These are phyloP conservation scores for Allochrocebus solatus DNA, from an alignment of 2,797 vertebrate genomes.

Conservation along the genomic window DNA sequence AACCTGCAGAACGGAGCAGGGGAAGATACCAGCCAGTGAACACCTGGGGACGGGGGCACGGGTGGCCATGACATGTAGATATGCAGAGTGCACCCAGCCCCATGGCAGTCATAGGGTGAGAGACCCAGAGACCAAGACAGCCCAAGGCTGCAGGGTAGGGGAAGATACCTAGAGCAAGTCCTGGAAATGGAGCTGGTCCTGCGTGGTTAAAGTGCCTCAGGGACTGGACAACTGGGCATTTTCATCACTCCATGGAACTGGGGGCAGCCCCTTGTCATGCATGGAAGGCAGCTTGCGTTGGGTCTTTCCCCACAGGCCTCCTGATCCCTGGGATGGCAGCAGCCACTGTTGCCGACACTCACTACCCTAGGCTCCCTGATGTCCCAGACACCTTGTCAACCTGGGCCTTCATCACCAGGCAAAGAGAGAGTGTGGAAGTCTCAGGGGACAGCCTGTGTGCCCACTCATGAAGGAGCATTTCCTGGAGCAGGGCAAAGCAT, in stretches of 20 bases:
- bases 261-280: no score
- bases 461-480: rapidly evolving
- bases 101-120: neutral
- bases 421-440: neutral
- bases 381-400: neutral
- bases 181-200: neutral
- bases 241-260: neutral
- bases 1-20: neutral
- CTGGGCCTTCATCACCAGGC: neutral
- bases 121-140: neutral
- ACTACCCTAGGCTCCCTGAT: neutral
- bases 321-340: no score
- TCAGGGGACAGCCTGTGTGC: neutral
- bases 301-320: neutral
- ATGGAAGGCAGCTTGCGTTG: rapidly evolving
- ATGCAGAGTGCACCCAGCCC: neutral
- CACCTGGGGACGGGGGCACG: no score
- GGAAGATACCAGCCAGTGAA: neutral
- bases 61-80: rapidly evolving
- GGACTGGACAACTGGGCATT: rapidly evolving
- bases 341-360: neutral
- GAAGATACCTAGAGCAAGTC: no score
- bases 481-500: neutral
- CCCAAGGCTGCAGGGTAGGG: neutral
- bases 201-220: rapidly evolving